phyloP scores from a whole-genome alignment of 2,113 vertebrate genomes.

The Halichoerus grypus region DNA sequence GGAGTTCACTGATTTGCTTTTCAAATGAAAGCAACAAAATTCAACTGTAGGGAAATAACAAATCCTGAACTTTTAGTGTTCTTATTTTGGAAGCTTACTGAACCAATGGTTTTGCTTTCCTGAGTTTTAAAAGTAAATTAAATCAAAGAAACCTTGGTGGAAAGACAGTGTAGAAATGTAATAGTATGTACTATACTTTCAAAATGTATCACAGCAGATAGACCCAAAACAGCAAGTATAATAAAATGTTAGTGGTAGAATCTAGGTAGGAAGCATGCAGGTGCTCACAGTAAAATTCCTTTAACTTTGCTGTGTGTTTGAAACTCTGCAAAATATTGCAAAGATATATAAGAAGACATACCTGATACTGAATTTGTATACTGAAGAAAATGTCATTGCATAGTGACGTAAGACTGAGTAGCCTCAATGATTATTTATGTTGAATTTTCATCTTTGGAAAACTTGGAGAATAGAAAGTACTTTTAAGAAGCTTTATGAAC shows the following conservation, averaged over 20 bases:
- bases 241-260: not conserved
- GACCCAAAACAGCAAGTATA: not conserved
- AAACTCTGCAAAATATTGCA: not conserved
- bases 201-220: not conserved
- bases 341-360: not conserved
- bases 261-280: not conserved
- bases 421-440: not conserved
- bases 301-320: not conserved
- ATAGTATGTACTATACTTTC: not conserved
- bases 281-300: constrained; percentile 29
- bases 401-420: not conserved
- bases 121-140: constrained; percentile 41
- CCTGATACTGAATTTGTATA: not conserved
- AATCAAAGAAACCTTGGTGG: constrained; percentile 17
- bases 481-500: constrained; percentile 3
- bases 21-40: constrained; percentile 51
- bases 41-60: constrained; percentile 52
- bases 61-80: constrained; percentile 52
- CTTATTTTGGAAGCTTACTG: constrained; percentile 29
- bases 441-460: constrained; percentile 35
- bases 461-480: constrained; percentile 28
- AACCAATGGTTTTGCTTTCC: constrained; percentile 20
- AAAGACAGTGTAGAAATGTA: constrained; percentile 7
- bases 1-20: constrained; percentile 55
- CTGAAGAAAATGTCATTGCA: constrained; percentile 11